Base-by-base conservation (phyloP, 2,113 vertebrate species). In the Pterocles gutturalis region DNA sequence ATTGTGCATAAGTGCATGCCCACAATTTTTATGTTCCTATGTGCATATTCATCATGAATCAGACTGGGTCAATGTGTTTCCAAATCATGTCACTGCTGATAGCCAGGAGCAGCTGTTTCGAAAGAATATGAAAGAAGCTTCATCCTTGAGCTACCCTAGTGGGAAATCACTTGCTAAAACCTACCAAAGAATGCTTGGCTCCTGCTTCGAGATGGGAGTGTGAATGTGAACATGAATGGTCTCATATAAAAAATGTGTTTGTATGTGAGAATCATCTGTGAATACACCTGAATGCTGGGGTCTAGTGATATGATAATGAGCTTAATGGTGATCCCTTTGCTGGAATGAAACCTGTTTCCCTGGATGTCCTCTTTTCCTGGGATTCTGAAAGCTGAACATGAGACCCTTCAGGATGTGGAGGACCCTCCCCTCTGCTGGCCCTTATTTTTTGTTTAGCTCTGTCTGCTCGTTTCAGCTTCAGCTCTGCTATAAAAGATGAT, bases 41-140 rank as follows among this genome's bases (percentile, higher is more conserved):
- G 65, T 93, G 75, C 54, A 93, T 89, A 95, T 94, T 95, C 89
- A 96, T 96, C 51, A 33, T 7, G 65, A 79, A 69, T 93, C 97
- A 85, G 57, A 11, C 48, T 0, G 41, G 94, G 95, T 97, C 95
- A 90, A 0, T 61, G 86, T 92, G 87, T 95, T 95, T 92, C 80
- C 58, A 78, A 78, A 33, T 87, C 61, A 2, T 34, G 89, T 93
- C 83, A 54, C 55, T 84, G 64, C 34, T 70, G 51, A 92, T 89
- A 90, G 69, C 80, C 69, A 82, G 69, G 53, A 92, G 83, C 90
- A 91, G 80, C 83, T 94, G 65, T 70, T 93, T 46, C 73, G 41
- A 57, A 45, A 81, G 76, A 96, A 89, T 72, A 88, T 93, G 83
- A 75, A 96, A 79, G 95, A 85, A 92, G 45, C 46, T 93, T 89